Percentiles rank a stretch among this genome's conserved stretches.
Evolutionary conservation across 92 coral and sea anemone genomes (phyloP).

Genomic region (Epizoanthus rinbou): DNA sequence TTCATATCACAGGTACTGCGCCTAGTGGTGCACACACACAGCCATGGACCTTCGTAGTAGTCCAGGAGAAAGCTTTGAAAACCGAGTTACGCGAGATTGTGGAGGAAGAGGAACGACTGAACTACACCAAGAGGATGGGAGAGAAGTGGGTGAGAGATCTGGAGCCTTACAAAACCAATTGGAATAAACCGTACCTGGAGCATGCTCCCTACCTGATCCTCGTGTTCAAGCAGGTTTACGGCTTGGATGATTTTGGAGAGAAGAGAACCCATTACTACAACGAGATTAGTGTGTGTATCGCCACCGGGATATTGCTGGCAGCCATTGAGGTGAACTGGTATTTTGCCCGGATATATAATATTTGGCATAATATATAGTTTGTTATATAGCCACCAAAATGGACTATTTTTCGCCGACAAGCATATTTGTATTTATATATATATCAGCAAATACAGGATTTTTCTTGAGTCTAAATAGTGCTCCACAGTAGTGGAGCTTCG

Average conservation of each 20-base stretch:
- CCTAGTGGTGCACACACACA: constrained; percentile 93
- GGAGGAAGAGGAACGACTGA: constrained; percentile 86
- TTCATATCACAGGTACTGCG: constrained; percentile 55
- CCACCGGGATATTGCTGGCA: constrained; percentile 87
- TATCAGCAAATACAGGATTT: too few relatives aligned
- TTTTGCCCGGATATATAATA: too few relatives aligned
- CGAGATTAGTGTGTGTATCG: constrained; percentile 93
- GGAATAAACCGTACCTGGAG: constrained; percentile 88
- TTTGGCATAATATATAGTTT: too few relatives aligned
- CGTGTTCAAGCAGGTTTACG: constrained; percentile 86
- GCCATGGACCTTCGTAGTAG: constrained; percentile 88
- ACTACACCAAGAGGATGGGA: constrained; percentile 95
- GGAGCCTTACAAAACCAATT: constrained; percentile 68
- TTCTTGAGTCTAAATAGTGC: too few relatives aligned
- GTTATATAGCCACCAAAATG: too few relatives aligned
- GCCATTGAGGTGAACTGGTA: constrained; percentile 73
- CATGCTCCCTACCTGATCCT: constrained; percentile 88
- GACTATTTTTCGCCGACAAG: too few relatives aligned
- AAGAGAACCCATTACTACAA: constrained; percentile 91
- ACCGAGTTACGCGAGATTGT: constrained; percentile 65
- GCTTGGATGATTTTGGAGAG: constrained; percentile 62
- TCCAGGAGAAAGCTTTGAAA: constrained; percentile 63
- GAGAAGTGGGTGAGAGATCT: constrained; percentile 84
- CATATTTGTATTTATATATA: too few relatives aligned
- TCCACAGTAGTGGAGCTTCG: too few relatives aligned